Percentiles rank a stretch among this genome's conserved stretches.
Evolutionary conservation across 1,140 invertebrate genomes (phyloP).

Genomic region (Daktulosphaira vitifoliae): DNA sequence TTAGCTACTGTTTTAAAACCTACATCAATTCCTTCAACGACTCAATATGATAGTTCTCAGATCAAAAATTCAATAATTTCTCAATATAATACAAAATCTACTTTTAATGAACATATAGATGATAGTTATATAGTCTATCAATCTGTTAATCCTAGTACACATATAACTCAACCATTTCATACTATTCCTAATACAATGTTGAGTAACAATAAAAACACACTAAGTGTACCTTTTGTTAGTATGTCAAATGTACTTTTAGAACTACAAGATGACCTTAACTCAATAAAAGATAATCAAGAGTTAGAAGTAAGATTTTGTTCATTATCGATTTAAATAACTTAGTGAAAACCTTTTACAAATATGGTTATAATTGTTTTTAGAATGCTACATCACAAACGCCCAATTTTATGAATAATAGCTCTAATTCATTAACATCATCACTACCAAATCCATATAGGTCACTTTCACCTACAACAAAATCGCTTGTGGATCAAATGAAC

Average conservation of each 20-base stretch:
- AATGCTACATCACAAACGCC: too few species aligned
- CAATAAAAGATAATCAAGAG: conserved; percentile 3
- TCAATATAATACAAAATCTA: conserved; percentile 26
- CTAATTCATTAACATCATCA: background rate
- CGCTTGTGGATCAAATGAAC: conserved; percentile 59
- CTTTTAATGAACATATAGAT: conserved; percentile 25
- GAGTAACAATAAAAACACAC: background rate
- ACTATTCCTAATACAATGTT: background rate
- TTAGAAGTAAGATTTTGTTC: conserved; percentile 4
- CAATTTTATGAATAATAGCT: too few species aligned
- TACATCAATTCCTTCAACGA: background rate
- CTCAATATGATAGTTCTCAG: background rate
- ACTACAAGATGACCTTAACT: conserved; percentile 11
- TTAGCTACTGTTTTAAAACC: conserved; percentile 47
- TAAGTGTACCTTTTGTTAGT: conserved; percentile 12
- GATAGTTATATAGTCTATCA: conserved; percentile 19
- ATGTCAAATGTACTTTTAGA: conserved; percentile 28
- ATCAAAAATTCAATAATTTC: conserved; percentile 13
- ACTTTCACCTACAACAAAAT: conserved; percentile 52
- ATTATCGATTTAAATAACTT: too few species aligned
- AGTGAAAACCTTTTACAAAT: too few species aligned
- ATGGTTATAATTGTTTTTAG: background rate
- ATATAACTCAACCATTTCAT: background rate
- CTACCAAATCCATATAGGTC: conserved; percentile 49
- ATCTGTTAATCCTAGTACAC: background rate